Conservation (phyloP, 2,113 vertebrate species). For the Thalassoma bifasciatum region DNA sequence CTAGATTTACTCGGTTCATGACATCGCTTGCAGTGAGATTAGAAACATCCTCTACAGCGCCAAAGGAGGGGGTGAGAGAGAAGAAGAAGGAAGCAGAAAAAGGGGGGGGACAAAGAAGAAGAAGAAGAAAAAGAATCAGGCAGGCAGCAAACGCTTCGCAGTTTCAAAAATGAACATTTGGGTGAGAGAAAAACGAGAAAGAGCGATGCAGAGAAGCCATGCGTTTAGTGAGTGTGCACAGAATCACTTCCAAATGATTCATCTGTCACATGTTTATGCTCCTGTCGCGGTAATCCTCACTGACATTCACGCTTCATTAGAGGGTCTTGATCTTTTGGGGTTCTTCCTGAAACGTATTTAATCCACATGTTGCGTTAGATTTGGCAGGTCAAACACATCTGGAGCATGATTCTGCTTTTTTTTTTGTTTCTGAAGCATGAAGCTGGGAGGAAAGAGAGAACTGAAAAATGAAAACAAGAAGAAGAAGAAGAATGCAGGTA, state of each 20-base stretch:
- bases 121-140: constrained; percentile 54
- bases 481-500: constrained; percentile 39
- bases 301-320: constrained; percentile 45
- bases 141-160: constrained; percentile 63
- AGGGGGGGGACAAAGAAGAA: constrained; percentile 19
- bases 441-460: constrained; percentile 47
- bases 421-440: constrained; percentile 35
- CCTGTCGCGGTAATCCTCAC: constrained; percentile 39
- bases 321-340: constrained; percentile 49
- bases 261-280: constrained; percentile 29
- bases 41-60: constrained; percentile 99
- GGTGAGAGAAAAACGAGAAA: constrained; percentile 30
- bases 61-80: constrained; percentile 84
- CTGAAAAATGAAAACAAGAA: neutral
- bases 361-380: constrained; percentile 46
- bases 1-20: constrained; percentile 99
- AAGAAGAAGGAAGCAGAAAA: constrained; percentile 70
- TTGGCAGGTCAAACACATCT: constrained; percentile 41
- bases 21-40: constrained; percentile 99
- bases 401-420: constrained; percentile 58
- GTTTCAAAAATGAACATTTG: constrained; percentile 21
- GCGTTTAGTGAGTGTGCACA: constrained; percentile 49
- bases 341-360: constrained; percentile 56
- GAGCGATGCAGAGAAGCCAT: constrained; percentile 63
- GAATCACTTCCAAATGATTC: constrained; percentile 65